These are phyloP conservation scores for Dusona sp. DNA, from an alignment of 2,888 invertebrate species.

Conservation along the genomic window DNA sequence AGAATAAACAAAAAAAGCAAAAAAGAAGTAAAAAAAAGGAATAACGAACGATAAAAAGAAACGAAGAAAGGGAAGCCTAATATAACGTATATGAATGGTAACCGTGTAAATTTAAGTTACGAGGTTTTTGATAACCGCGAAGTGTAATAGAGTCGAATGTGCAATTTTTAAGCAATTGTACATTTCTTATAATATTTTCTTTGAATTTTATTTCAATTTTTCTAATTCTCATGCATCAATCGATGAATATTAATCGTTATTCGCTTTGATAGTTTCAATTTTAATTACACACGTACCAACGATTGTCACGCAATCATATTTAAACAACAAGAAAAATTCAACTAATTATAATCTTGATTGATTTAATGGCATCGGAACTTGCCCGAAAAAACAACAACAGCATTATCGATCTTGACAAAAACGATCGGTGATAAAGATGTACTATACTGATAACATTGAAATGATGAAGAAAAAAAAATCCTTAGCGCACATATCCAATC, in stretches of 20 bases:
- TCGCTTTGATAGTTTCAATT: slow-evolving; percentile 34
- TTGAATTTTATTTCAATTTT: not conserved
- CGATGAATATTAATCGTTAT: slow-evolving; percentile 16
- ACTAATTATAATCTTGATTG: slow-evolving; percentile 30
- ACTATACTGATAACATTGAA: slow-evolving; percentile 57
- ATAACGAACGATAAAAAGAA: not conserved
- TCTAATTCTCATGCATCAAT: slow-evolving; percentile 1
- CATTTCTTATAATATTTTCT: slow-evolving; percentile 3
- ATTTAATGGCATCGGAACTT: slow-evolving; percentile 23
- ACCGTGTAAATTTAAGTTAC: slow-evolving; percentile 48
- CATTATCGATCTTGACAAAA: slow-evolving; percentile 28
- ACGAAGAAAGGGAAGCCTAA: slow-evolving; percentile 10
- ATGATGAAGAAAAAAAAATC: slow-evolving; percentile 40
- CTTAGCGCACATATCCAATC: slow-evolving; percentile 65
- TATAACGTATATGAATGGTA: slow-evolving; percentile 45
- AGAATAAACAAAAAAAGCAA: slow-evolving; percentile 7
- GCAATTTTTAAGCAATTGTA: slow-evolving; percentile 38
- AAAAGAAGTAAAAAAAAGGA: not conserved
- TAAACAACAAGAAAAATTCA: not conserved
- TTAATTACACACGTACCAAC: slow-evolving; percentile 15
- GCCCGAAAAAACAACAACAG: slow-evolving; percentile 5
- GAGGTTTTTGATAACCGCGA: slow-evolving; percentile 30
- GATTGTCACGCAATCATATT: slow-evolving; percentile 2
- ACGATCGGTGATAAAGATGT: slow-evolving; percentile 50
- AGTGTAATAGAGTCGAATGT: slow-evolving; percentile 30